phyloP scores from a whole-genome alignment of 23 tunicate species.

The Halocynthia aurantium region DNA sequence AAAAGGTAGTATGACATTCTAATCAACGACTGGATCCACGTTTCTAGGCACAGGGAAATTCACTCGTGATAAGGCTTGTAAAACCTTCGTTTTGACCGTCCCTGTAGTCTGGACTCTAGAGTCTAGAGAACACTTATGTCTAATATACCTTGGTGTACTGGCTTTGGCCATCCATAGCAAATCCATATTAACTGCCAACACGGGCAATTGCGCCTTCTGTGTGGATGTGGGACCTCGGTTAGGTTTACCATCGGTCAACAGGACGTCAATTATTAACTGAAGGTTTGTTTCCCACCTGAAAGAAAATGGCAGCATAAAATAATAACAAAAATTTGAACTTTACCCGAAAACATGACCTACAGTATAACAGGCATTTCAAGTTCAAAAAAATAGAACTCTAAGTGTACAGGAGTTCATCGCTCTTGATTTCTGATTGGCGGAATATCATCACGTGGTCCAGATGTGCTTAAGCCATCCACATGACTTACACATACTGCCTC shows the following conservation, averaged over 20 bases:
- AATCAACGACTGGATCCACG: too few species aligned
- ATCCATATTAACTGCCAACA: conserved; percentile 93
- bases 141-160: conserved; percentile 76
- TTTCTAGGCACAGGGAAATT: neutral
- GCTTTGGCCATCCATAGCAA: conserved; percentile 99
- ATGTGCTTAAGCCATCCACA: too few species aligned
- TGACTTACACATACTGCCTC: too few species aligned
- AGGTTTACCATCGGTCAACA: conserved; percentile 82
- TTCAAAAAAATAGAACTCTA: too few species aligned
- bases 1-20: too few species aligned
- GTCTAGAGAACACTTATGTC: neutral
- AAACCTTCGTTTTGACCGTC: neutral
- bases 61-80: neutral
- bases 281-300: conserved; percentile 80
- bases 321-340: neutral
- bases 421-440: too few species aligned
- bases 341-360: neutral
- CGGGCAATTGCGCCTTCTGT: conserved; percentile 60
- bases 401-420: too few species aligned
- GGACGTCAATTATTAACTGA: conserved; percentile 81
- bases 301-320: neutral
- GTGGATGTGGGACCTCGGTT: conserved; percentile 34
- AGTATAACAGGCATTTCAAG: neutral
- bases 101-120: neutral
- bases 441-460: too few species aligned